Conservation (phyloP, 30 jellyfish, hydroid and myxozoan genomes). For the Aurelia aurita complex sp. Pacific region DNA sequence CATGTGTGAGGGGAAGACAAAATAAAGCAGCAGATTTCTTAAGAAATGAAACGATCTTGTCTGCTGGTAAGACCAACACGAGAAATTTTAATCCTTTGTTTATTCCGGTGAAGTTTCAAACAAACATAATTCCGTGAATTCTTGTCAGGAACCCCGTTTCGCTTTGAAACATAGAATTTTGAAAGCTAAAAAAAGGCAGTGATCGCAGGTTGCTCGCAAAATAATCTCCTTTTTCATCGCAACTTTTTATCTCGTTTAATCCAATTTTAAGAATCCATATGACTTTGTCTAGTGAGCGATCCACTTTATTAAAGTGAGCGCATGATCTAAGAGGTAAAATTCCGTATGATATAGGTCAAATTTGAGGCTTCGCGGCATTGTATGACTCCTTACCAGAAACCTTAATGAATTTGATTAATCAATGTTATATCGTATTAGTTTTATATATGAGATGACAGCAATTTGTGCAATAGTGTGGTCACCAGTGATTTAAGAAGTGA, state of each 20-base stretch:
- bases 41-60: neutral
- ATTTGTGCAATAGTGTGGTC: slow-evolving; percentile 48
- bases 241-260: slow-evolving; percentile 38
- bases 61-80: slow-evolving; percentile 5
- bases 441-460: slow-evolving; percentile 19
- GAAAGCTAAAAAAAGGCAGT: neutral
- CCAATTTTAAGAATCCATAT: slow-evolving; percentile 44
- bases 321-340: slow-evolving; percentile 41
- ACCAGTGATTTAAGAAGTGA: slow-evolving; percentile 1
- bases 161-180: too few species aligned
- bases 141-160: slow-evolving; percentile 29
- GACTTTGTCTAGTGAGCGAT: slow-evolving; percentile 44
- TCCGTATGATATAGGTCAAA: slow-evolving; percentile 44
- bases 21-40: too few species aligned
- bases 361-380: slow-evolving; percentile 48
- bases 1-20: too few species aligned
- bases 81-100: slow-evolving; percentile 16
- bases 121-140: slow-evolving; percentile 19
- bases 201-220: slow-evolving; percentile 23
- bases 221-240: slow-evolving; percentile 42
- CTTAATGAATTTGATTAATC: slow-evolving; percentile 53
- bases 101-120: slow-evolving; percentile 25
- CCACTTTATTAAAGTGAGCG: slow-evolving; percentile 53
- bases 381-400: slow-evolving; percentile 29
- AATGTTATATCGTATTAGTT: slow-evolving; percentile 17